Evolutionary conservation across 2,113 vertebrate genomes (phyloP).

Genomic region (Otolemur garnettii): DNA sequence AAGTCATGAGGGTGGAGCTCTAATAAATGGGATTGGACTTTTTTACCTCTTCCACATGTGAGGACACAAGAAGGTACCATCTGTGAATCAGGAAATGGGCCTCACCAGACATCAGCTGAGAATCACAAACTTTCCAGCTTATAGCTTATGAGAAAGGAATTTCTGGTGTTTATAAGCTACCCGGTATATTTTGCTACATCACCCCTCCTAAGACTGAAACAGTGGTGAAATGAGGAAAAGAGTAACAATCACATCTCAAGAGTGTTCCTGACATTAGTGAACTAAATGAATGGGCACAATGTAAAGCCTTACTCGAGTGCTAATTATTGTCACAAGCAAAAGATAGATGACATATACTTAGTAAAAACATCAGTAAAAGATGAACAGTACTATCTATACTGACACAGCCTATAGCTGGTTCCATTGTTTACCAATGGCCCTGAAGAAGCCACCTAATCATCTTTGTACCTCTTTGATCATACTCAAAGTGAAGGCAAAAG

Average conservation of each 20-base stretch:
- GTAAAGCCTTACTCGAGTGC: background rate
- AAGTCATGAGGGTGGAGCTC: background rate
- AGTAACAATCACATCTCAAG: background rate
- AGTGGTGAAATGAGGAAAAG: background rate
- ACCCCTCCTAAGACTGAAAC: background rate
- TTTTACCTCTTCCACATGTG: background rate
- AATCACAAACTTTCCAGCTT: background rate
- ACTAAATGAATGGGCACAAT: background rate
- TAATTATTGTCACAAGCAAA: background rate
- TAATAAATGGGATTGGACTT: background rate
- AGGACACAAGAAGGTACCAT: background rate
- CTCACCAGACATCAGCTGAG: background rate
- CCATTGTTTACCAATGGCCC: background rate
- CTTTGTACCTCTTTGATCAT: background rate
- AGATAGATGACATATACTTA: background rate
- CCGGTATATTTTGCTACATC: background rate
- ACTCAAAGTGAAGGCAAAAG: background rate
- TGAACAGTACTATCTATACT: background rate
- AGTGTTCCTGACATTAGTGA: background rate
- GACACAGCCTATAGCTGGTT: background rate
- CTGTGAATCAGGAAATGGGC: background rate
- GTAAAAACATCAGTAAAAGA: background rate
- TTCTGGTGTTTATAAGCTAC: background rate
- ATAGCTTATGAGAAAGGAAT: background rate
- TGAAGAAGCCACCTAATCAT: background rate